Percentiles rank a stretch among this genome's conserved stretches.
Conservation (phyloP, 30 jellyfish, hydroid and myxozoan genomes). For the Sanderia malayensis region DNA sequence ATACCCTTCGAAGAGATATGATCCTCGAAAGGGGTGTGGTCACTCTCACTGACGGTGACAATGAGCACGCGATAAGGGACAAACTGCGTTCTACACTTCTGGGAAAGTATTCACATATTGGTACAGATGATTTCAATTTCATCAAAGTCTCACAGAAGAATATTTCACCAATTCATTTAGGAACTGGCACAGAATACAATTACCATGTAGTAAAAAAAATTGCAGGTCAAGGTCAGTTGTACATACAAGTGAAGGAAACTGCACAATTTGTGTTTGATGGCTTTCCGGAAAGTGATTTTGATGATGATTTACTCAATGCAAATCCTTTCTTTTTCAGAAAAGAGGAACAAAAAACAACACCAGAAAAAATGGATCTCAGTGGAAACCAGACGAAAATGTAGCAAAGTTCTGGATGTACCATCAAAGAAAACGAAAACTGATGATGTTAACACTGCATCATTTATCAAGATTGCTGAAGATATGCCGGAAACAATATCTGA, state of each 20-base stretch:
- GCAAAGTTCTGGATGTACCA: slow-evolving; percentile 11
- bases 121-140: slow-evolving; percentile 16
- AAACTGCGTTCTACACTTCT: slow-evolving; percentile 21
- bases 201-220: slow-evolving; percentile 16
- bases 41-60: slow-evolving; percentile 17
- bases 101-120: slow-evolving; percentile 18
- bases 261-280: slow-evolving; percentile 17
- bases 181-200: slow-evolving; percentile 33
- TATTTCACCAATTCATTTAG: slow-evolving; percentile 17
- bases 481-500: slow-evolving; percentile 14
- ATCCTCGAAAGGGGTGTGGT: slow-evolving; percentile 33
- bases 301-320: slow-evolving; percentile 15
- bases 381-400: slow-evolving; percentile 10
- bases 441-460: slow-evolving; percentile 6
- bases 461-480: slow-evolving; percentile 11
- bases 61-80: slow-evolving; percentile 21
- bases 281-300: slow-evolving; percentile 11
- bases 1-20: slow-evolving; percentile 24
- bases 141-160: slow-evolving; percentile 30
- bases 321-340: slow-evolving; percentile 10
- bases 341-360: slow-evolving; percentile 14
- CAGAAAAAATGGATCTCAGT: neutral
- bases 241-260: slow-evolving; percentile 13
- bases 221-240: slow-evolving; percentile 36
- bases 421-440: slow-evolving; percentile 8